Percentiles rank a stretch among this genome's conserved stretches.
These are phyloP conservation scores for Drosophila koepferae DNA, from an alignment of 2,888 invertebrate genomes.

Conservation along the genomic window DNA sequence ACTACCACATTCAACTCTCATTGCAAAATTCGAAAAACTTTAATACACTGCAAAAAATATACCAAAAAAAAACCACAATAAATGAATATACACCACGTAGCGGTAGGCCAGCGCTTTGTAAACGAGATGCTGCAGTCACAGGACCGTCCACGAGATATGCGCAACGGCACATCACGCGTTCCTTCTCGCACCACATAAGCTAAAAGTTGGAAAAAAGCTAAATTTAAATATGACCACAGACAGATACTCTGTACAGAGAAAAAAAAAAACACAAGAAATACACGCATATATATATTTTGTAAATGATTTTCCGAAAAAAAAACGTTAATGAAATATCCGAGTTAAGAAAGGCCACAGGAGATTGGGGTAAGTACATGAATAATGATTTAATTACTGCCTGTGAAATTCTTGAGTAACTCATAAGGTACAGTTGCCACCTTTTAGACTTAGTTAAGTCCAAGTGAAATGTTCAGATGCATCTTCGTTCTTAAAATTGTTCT, in stretches of 20 bases:
- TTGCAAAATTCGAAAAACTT: constrained; percentile 26
- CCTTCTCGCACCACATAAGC: constrained; percentile 77
- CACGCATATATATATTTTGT: constrained; percentile 68
- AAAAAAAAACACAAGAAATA: constrained; percentile 26
- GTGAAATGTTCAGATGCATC: constrained; percentile 25
- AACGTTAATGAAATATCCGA: constrained; percentile 19
- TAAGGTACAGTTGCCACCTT: constrained; percentile 59
- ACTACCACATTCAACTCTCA: constrained; percentile 36
- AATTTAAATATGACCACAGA: constrained; percentile 27
- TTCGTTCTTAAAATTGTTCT: constrained; percentile 29
- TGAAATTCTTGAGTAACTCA: constrained; percentile 26
- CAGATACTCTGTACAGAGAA: constrained; percentile 41
- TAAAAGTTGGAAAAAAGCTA: constrained; percentile 67
- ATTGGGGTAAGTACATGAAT: constrained; percentile 57
- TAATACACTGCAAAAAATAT: constrained; percentile 44
- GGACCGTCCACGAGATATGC: constrained; percentile 85
- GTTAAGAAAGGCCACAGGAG: constrained; percentile 27
- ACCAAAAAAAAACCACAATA: constrained; percentile 31
- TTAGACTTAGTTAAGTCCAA: constrained; percentile 29
- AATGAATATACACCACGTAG: constrained; percentile 56
- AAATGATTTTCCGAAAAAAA: constrained; percentile 62
- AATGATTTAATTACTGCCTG: constrained; percentile 32
- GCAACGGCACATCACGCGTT: constrained; percentile 76
- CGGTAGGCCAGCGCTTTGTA: constrained; percentile 85
- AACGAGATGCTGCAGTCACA: constrained; percentile 85